Evolutionary conservation across 2,888 invertebrate species (phyloP).

Genomic region (Fragum sueziense): DNA sequence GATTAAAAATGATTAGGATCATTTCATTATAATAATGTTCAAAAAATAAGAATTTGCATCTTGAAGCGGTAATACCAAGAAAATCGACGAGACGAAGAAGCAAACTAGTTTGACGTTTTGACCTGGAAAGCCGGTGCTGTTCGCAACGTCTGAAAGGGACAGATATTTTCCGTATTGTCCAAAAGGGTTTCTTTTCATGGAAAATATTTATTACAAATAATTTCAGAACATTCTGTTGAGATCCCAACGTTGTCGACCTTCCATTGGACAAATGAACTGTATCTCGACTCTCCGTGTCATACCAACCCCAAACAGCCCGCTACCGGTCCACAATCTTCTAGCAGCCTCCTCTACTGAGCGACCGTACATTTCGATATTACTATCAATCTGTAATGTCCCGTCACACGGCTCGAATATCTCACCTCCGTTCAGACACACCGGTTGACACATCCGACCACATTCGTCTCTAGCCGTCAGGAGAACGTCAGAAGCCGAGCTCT

Average conservation of each 20-base stretch:
- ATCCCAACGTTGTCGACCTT: not conserved
- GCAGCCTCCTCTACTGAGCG: not conserved
- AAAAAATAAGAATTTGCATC: too few species aligned
- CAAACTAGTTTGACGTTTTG: too few species aligned
- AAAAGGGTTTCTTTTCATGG: too few species aligned
- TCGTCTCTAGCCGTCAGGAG: slow-evolving; percentile 68
- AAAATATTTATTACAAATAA: too few species aligned
- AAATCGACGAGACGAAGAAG: too few species aligned
- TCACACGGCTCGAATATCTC: not conserved
- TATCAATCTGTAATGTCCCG: not conserved
- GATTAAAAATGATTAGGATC: too few species aligned
- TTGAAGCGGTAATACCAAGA: too few species aligned
- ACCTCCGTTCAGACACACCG: slow-evolving; percentile 56
- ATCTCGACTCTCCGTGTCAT: not conserved
- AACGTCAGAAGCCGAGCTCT: slow-evolving; percentile 42
- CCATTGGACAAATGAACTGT: not conserved
- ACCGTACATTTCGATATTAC: not conserved
- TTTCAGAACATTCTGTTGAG: too few species aligned
- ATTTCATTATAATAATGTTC: too few species aligned
- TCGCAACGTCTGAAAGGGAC: too few species aligned
- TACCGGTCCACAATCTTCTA: not conserved
- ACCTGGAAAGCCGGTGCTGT: too few species aligned
- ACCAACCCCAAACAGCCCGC: not conserved
- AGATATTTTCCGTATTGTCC: too few species aligned
- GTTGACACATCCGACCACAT: slow-evolving; percentile 70